Evolutionary conservation across 2,797 vertebrate genomes (phyloP), one percentile per base, ranked within the genome.

Genomic region (Pangasius larnaudii): DNA sequence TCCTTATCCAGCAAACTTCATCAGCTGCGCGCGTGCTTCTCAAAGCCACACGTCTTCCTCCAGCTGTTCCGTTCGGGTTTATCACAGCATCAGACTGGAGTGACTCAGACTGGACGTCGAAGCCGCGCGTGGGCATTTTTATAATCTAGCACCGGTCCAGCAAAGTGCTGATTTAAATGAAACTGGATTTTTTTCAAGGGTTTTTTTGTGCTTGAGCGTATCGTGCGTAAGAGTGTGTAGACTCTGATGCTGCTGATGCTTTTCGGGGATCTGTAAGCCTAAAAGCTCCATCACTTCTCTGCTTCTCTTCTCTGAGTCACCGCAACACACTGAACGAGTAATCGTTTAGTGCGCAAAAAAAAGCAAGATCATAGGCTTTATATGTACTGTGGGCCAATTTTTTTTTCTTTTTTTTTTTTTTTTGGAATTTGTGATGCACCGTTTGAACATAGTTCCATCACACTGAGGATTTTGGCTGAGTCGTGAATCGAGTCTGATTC

Each of bases 401-500:
- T 30, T n/a, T 46, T 7, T 1, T 18, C 2, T 18, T 36, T 22
- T 36, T 24, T 11, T 10, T 7, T 24, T 59, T 49, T 30, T 42
- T 39, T n/a, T 8, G 80, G 89, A 78, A 88, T 89, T 90, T 75
- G 67, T 71, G 33, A 58, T 46, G 33, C 72, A 78, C 42, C 9
- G 19, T 63, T 46, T 82, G 27, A 63, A 67, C 58, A 75, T 79
- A 74, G 67, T 79, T 69, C 33, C 56, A 46, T 71, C 67, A 42
- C 46, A 53, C 39, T 36, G 84, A 87, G 90, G 91, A 91, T 90
- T 84, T 81, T 61, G 59, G 78, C 85, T 61, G 81, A 81, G 5
- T 63, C 65, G 88, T 75, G 30, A 53, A 53, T 74, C 77, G 22
- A 61, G 42, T 30, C 81, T 30, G 81, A 22, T 33, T 69, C 6